Conservation (phyloP, 2,113 vertebrate genomes). For the pig (Sus scrofa) region DNA sequence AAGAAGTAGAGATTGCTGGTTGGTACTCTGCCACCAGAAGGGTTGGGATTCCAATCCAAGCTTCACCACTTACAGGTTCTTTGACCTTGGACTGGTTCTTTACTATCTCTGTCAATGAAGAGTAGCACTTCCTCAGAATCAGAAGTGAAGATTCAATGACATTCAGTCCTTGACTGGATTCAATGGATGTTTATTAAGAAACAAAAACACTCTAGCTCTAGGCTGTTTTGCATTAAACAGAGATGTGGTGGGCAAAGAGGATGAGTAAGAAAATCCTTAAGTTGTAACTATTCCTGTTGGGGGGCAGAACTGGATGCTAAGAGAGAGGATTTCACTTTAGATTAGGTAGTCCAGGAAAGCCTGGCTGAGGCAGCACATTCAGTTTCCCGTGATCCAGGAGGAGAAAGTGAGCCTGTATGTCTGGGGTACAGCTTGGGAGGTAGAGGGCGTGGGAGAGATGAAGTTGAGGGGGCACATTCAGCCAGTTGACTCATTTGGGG, state of each 20-base stretch:
- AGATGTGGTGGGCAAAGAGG: not conserved
- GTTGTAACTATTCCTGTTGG: not conserved
- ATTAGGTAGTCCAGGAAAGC: not conserved
- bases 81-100: not conserved
- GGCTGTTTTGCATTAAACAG: not conserved
- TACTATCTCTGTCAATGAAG: not conserved
- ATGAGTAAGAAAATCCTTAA: not conserved
- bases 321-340: not conserved
- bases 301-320: not conserved
- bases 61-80: not conserved
- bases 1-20: not conserved
- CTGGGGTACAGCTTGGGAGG: not conserved
- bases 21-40: not conserved
- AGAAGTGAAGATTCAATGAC: not conserved
- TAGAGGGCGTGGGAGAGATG: accelerated
- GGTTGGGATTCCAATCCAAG: not conserved
- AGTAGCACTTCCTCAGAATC: not conserved
- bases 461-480: not conserved
- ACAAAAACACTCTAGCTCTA: not conserved
- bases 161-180: not conserved
- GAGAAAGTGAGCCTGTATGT: not conserved
- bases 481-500: not conserved
- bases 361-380: not conserved
- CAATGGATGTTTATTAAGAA: not conserved
- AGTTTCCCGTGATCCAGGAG: not conserved